Evolutionary conservation across 2,797 vertebrate species (phyloP), one percentile per base, ranked within the genome.

Genomic region (Sebastes taczanowskii): DNA sequence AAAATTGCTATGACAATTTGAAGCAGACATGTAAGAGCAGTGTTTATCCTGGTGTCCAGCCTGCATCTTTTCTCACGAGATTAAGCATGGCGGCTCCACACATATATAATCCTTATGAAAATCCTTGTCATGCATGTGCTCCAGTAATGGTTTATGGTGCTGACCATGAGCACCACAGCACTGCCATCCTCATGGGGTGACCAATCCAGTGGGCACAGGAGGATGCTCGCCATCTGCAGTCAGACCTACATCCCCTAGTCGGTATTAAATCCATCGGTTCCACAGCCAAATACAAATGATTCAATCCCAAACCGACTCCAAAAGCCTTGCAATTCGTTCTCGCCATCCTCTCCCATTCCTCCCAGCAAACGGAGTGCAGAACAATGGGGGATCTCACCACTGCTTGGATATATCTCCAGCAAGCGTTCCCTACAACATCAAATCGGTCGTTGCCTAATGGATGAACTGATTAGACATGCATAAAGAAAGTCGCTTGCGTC

Each of bases 251-350:
- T 83, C 78, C 62, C 58, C 42, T 71, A 72, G 55, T 81, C 70
- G 14, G 65, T 58, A 80, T 74, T 93, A 93, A 94, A 90, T 90
- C 92, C 87, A 91, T 94, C 89, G 80, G 91, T 94, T 94, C 91
- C 92, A 91, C 84, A 46, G 82, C 66, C 77, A 88, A 93, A 94
- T 92, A 88, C 91, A 93, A 91, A 91, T 80, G 82, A 92, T 91
- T 93, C 82, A 87, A 88, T 89, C 89, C 89, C 78, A 88, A 85
- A 87, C 66, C 59, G 74, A 86, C 74, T 65, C 82, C 84, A 49
- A 82, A 64, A 81, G 59, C 77, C 71, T 83, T 75, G 32, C 71
- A 64, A 83, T 78, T 71, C 27, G 14, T 82, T 78, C 82, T 63
- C 32, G 2, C 55, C 69, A 70, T 69, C 71, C 38, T 74, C 23